Conservation (phyloP, 2,888 invertebrate species). For the Oxyscelio sp. region DNA sequence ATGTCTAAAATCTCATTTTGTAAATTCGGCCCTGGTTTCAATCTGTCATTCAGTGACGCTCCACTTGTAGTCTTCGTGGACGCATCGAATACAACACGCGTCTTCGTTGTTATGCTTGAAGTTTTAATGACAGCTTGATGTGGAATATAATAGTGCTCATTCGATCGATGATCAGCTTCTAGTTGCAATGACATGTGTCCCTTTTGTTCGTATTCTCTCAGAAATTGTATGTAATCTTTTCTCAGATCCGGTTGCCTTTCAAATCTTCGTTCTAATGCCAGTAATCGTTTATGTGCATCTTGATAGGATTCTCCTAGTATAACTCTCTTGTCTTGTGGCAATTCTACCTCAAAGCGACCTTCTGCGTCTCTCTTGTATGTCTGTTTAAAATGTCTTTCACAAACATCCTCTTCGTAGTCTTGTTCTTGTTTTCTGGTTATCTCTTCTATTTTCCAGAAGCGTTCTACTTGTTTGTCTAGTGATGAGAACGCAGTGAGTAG, state of each 20-base stretch:
- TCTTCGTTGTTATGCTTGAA: conserved; percentile 52
- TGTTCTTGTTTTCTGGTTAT: no score
- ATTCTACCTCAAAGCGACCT: conserved; percentile 54
- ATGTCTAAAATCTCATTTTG: conserved; percentile 35
- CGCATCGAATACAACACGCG: conserved; percentile 1
- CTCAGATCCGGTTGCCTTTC: conserved; percentile 21
- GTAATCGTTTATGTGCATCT: conserved; percentile 41
- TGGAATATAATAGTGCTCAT: conserved; percentile 59
- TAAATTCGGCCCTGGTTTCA: conserved; percentile 38
- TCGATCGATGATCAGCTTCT: background rate
- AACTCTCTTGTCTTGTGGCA: conserved; percentile 31
- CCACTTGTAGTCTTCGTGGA: conserved; percentile 55
- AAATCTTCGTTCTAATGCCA: conserved; percentile 47
- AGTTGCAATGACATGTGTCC: conserved; percentile 46
- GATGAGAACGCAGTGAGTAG: no score
- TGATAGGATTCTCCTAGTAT: conserved; percentile 52
- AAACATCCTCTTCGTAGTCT: no score
- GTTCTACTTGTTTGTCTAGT: no score
- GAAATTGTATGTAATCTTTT: conserved; percentile 47
- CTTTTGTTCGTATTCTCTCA: conserved; percentile 43
- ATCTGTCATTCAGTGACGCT: conserved; percentile 55
- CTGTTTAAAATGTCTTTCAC: no score
- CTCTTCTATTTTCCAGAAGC: no score
- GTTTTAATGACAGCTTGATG: conserved; percentile 75
- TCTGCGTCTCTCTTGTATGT: conserved; percentile 27